Evolutionary conservation across 2,888 invertebrate genomes (phyloP).

Genomic region (Heliconius ismenius): DNA sequence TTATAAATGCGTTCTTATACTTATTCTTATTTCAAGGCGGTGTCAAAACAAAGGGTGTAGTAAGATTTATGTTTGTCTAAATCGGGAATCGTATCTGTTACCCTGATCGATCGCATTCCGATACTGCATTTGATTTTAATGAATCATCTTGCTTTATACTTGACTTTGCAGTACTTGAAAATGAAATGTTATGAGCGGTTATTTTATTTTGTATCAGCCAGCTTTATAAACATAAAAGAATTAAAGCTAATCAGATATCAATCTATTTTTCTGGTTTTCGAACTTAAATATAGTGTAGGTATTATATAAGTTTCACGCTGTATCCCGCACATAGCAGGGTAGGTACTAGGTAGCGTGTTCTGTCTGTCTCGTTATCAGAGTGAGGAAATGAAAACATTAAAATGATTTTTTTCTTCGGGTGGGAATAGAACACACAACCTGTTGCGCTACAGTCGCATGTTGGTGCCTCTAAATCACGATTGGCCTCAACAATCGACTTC

Average conservation of each 20-base stretch:
- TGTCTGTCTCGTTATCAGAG: background rate
- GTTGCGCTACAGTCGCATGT: background rate
- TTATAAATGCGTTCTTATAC: slow-evolving; percentile 10
- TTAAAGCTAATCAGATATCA: no score
- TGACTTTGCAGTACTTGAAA: background rate
- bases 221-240: background rate
- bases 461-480: background rate
- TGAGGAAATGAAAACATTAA: no score
- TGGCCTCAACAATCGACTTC: background rate
- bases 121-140: background rate
- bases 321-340: no score
- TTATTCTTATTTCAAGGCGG: slow-evolving; percentile 26
- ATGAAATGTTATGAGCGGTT: background rate
- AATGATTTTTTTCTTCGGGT: background rate
- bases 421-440: background rate
- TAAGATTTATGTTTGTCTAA: slow-evolving; percentile 32
- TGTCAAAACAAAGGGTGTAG: slow-evolving; percentile 32
- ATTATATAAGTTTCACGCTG: no score
- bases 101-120: slow-evolving; percentile 39
- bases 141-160: slow-evolving; percentile 24
- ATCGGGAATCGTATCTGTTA: slow-evolving; percentile 34
- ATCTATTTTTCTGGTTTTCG: no score
- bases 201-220: background rate
- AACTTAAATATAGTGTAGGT: no score
- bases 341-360: no score